Evolutionary conservation across 2,888 invertebrate genomes (phyloP), one percentile per base, ranked within the genome.

Genomic region (Mimas tiliae): DNA sequence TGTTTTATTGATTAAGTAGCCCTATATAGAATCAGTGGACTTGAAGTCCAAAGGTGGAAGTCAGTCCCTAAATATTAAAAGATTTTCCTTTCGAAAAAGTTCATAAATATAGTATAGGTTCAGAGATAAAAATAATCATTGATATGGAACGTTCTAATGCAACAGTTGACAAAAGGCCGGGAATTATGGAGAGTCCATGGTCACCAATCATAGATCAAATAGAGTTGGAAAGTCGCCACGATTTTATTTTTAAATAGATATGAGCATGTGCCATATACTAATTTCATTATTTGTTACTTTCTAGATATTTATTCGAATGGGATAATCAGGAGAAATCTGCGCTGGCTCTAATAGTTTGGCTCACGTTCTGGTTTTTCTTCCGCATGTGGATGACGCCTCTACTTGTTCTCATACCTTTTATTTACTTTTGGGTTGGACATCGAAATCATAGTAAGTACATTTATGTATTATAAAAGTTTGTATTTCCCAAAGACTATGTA

Each of bases 361-460:
- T 92, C 1, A 70, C 79, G 6, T 93, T 93, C 72, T 93, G 93
- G 92, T 87, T 85, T 71, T 83, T 87, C 79, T 90, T 91, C 72
- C 75, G 86, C 47, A 80, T 89, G 81, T 93, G 93, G 93, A 91
- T 92, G 92, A 82, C 87, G 11, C 93, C 92, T 0, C 72, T 93
- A 11, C 67, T 89, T 34, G 68, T 89, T 7, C 69, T 88, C 0
- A 65, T 84, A 34, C 91, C 91, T 0, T 92, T 93, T 68, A 53
- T 86, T 16, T 90, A 89, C 72, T 86, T 83, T 72, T 91, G 89
- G 89, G 75, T 83, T 0, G 78, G 83, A 33, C 83, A 84, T 63
- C 78, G 79, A 68, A 82, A 81, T 74, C 76, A 77, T 53, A 82
- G 88, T 88, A 75, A 86, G 89, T 84, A 21, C 9, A 38, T 50